A percentile compares a stretch with the other conserved stretches of the same genome.
Evolutionary conservation across 2,113 vertebrate genomes (phyloP).

Genomic region (Isichthys henryi): DNA sequence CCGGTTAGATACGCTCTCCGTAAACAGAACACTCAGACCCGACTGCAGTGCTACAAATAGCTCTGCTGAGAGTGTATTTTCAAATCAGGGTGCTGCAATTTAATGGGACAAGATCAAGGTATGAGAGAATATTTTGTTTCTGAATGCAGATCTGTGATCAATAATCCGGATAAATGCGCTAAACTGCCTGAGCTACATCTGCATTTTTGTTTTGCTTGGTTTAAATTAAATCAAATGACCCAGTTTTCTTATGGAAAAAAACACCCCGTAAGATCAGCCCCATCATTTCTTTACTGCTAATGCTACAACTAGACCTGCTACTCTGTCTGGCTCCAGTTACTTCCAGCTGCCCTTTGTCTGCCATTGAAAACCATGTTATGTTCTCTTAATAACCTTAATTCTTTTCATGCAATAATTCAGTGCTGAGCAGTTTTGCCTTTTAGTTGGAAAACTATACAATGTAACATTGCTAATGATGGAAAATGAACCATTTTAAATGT

Average conservation of each 20-base stretch:
- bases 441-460: neutral
- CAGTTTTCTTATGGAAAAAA: neutral
- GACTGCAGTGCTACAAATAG: neutral
- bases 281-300: neutral
- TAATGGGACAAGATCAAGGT: neutral
- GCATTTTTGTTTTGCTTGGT: neutral
- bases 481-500: too few species aligned
- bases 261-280: neutral
- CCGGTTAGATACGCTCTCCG: neutral
- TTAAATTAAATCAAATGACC: neutral
- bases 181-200: neutral
- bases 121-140: neutral
- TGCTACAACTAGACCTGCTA: neutral
- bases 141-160: conserved; percentile 7
- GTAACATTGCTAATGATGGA: neutral
- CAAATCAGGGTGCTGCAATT: neutral
- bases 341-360: neutral
- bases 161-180: neutral
- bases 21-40: neutral
- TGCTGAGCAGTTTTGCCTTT: neutral
- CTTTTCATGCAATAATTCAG: neutral
- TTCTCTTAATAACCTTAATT: neutral
- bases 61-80: neutral
- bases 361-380: neutral
- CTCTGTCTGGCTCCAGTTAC: neutral